These are phyloP conservation scores for Coleophora flavipennella DNA, from an alignment of 2,888 invertebrate genomes.

Conservation along the genomic window DNA sequence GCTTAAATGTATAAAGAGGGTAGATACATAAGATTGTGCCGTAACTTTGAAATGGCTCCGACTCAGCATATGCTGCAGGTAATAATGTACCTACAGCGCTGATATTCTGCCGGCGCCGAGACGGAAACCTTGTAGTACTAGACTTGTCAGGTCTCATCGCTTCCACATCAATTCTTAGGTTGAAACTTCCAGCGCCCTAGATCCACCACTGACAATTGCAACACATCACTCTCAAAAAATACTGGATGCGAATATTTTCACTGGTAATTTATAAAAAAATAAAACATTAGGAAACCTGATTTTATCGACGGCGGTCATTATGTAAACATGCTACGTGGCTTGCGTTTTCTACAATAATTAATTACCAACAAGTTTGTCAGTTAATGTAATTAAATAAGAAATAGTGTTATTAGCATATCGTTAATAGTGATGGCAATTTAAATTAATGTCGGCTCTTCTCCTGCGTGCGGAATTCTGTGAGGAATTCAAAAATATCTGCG, in stretches of 20 bases:
- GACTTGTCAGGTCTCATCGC: too few species aligned
- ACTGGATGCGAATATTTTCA: background rate
- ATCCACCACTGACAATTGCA: too few species aligned
- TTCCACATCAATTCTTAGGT: too few species aligned
- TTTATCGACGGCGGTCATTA: slow-evolving; percentile 6
- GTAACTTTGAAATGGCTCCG: too few species aligned
- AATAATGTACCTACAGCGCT: too few species aligned
- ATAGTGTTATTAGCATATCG: slow-evolving; percentile 27
- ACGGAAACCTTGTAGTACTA: too few species aligned
- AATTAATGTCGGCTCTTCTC: slow-evolving; percentile 25
- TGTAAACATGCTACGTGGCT: slow-evolving; percentile 18
- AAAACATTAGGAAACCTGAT: slow-evolving; percentile 12
- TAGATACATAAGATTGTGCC: too few species aligned
- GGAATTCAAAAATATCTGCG: background rate
- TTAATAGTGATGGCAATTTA: slow-evolving; percentile 32
- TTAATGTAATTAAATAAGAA: slow-evolving; percentile 35
- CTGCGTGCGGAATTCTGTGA: background rate
- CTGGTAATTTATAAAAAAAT: slow-evolving; percentile 16
- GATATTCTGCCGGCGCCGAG: too few species aligned
- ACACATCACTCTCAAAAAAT: too few species aligned
- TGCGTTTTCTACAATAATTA: slow-evolving; percentile 29
- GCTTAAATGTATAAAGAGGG: too few species aligned
- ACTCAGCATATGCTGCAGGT: too few species aligned
- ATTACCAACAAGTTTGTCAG: slow-evolving; percentile 24
- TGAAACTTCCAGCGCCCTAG: too few species aligned